Evolutionary conservation across 2,888 invertebrate species (phyloP), one percentile per base, ranked within the genome.

Genomic region (Odontothrips loti): DNA sequence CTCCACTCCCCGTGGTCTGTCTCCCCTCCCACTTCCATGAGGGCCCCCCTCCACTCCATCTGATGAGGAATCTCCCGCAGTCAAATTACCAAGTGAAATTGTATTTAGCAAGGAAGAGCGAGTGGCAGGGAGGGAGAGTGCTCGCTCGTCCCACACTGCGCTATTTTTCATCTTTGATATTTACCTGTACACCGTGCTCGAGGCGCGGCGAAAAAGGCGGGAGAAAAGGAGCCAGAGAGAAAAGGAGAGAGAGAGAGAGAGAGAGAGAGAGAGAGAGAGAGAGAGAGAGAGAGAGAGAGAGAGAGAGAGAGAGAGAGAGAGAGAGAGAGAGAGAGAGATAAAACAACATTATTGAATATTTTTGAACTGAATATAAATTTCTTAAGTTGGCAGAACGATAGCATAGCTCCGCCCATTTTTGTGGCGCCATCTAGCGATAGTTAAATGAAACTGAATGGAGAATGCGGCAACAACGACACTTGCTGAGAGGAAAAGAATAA

Each of bases 21-120:
- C 58, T 17, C 58, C 1, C 58, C 58, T 58, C 58, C 17, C 58
- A 20, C 15, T 58, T 58, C 51, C 17, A 12, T 6, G 15, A 15
- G 15, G 12, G 15, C 17, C 51, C 17, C 51, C 17, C 51, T 51
- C 51, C 1, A 58, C 58, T 58, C n/a, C 58, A 58, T 58, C 58
- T 15, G 58, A 17, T n/a, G 58, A 58, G 34, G 34, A 75, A 75
- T 27, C 68, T 12, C 68, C 23, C 68, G 23, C 23, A 23, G 68
- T 9, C n/a, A 27, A 9, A 75, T 75, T 75, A 75, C 68, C 68
- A 75, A 75, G 68, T 75, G 68, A 75, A 27, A 75, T 75, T 75
- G 12, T 27, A 11, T 27, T 75, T 75, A 58, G 58, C 58, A 58
- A 51, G 51, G n/a, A 17, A n/a, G 58, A 17, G 58, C 6, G 15